A percentile compares a stretch with the other conserved stretches of the same genome.
phyloP scores from a whole-genome alignment of 2,113 vertebrate species.

The Larimichthys crocea region DNA sequence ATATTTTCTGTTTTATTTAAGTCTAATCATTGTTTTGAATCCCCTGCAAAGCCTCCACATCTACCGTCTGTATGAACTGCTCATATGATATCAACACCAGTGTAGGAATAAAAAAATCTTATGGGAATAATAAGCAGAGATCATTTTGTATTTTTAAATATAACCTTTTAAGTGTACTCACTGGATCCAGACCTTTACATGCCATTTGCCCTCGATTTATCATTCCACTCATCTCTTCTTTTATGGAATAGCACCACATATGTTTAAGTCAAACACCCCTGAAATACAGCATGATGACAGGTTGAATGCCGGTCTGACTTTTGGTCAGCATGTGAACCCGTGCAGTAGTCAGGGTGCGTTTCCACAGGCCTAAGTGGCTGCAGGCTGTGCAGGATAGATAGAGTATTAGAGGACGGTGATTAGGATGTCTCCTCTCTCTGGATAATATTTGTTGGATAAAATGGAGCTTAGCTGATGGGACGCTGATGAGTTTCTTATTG shows the following conservation, averaged over 20 bases:
- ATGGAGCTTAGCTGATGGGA: not conserved
- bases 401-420: not conserved
- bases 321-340: not conserved
- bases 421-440: not conserved
- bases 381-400: not conserved
- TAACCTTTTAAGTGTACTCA: not conserved
- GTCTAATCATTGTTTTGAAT: not conserved
- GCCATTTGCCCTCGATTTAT: not conserved
- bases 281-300: conserved; percentile 35
- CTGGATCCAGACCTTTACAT: not conserved
- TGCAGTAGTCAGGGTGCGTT: not conserved
- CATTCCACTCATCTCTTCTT: not conserved
- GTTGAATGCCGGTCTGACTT: not conserved
- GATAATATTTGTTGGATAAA: not conserved
- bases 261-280: conserved; percentile 7
- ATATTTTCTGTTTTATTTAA: no score
- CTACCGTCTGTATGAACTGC: not conserved
- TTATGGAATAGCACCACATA: not conserved
- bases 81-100: not conserved
- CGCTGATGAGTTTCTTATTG: not conserved
- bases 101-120: not conserved
- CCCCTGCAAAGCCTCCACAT: not conserved
- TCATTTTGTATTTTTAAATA: conserved; percentile 1
- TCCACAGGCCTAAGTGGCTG: not conserved
- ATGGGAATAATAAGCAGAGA: not conserved